Base-by-base conservation (phyloP, 2,797 vertebrate species). In the Loris lydekkerianus region DNA sequence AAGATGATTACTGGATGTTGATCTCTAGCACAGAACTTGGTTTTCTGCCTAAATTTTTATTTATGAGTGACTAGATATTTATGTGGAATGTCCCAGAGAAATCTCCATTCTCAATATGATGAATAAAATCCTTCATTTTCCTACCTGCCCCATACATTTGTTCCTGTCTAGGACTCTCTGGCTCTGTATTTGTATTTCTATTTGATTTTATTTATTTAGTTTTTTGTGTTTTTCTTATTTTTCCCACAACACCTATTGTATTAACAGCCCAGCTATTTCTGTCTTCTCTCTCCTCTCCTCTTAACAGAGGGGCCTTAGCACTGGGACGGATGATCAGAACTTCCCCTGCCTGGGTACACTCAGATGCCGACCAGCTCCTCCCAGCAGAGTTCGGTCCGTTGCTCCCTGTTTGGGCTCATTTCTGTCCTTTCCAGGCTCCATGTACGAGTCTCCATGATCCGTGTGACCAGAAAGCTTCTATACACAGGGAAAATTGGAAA, bases 391-490 rank as follows among this genome's bases (percentile, higher is more conserved):
- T 78, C 65, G 61, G 40, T 17, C n/a, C 5, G 1, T 10, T 49
- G 31, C 14, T 11, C 3, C 0, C 7, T 14, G 7, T 21, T 10
- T 29, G 14, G 13, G 2, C 2, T 27, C 25, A 0, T 27, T 9
- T 18, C 5, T 15, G 7, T 93, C 14, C 61, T 27, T 82, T 43
- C 8, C 18, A 60, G 40, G 21, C 21, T 81, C 23, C 15, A 10
- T 4, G 3, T 10, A 49, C 29, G 8, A 60, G 10, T 65, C 40
- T 29, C 29, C 56, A 31, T 34, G n/a, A 56, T 34, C 34, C 13
- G 46, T 49, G 46, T 13, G 46, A 49, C 46, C 46, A 49, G 46
- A 49, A 11, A 49, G 46, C 46, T 49, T 49, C 46, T 49, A 49
- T 49, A 11, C 46, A 49, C 46, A 49, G 46, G 46, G 46, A 49